These are phyloP conservation scores for Madoqua kirkii DNA, from an alignment of 2,113 vertebrate species.

Conservation along the genomic window DNA sequence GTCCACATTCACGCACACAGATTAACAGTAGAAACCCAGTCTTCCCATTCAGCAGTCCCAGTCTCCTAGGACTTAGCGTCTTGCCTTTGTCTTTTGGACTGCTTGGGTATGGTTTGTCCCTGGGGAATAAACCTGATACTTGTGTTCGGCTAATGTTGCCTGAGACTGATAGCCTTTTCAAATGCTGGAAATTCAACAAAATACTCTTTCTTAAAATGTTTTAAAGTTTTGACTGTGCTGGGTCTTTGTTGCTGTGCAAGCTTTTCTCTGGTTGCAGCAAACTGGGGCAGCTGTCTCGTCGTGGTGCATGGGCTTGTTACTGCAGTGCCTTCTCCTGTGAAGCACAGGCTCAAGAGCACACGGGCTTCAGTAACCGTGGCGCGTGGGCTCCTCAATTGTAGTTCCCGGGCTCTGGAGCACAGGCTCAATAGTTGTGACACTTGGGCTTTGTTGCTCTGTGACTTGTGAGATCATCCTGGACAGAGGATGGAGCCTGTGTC, in stretches of 20 bases:
- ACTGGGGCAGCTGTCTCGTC: neutral
- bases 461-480: neutral
- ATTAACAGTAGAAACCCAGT: neutral
- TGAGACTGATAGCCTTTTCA: neutral
- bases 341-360: neutral
- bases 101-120: neutral
- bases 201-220: neutral
- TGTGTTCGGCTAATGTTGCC: neutral
- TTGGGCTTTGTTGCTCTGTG: neutral
- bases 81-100: neutral
- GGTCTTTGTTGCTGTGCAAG: neutral
- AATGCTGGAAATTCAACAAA: neutral
- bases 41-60: neutral
- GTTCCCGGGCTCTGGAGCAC: neutral
- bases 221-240: neutral
- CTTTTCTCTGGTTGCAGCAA: neutral
- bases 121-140: neutral
- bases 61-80: neutral
- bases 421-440: neutral
- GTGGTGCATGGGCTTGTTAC: accelerated
- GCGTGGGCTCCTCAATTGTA: neutral
- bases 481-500: neutral
- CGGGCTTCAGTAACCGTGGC: neutral
- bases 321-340: neutral
- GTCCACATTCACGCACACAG: neutral